Base-by-base conservation (phyloP, 2,888 invertebrate species). In the Leucania comma region DNA sequence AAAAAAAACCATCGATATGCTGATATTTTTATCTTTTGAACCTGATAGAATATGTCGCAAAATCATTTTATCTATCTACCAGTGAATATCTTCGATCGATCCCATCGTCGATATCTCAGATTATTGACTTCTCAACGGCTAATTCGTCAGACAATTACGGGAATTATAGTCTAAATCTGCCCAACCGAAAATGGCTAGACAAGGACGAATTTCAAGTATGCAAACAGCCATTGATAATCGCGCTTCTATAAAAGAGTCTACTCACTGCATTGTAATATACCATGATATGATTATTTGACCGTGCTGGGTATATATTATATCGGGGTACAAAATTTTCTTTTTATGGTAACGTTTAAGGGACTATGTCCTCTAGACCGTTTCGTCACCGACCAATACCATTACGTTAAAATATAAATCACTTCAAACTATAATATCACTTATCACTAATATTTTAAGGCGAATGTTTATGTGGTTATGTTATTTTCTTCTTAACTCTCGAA, bases 151-250 rank as follows among this genome's bases (percentile, higher is more conserved):
- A 12, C 20, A 60, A 53, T 42, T 60, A 53, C 62, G 29, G 42
- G 53, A 75, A 54, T 68, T 57, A 68, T 29, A 53, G 26, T 22
- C 57, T 38, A 48, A 58, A 57, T 48, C 53, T 26, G 42, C 22
- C 54, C 10, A 17, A 12, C 26, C 50, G 56, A 77, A 77, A 61
- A 63, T 46, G 24, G 12, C 17, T 9, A 24, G n/a, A 22, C 72
- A 76, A 72, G 66, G 66, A 50, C 65, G 10, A 64, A 42, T 24
- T 17, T 50, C 56, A 50, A 50, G 78, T 59, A 62, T 66, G 72
- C 72, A 77, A 78, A 78, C 56, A 64, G n/a, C 56, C 46, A 64
- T 57, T 53, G 63, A 64, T 68, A 64, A 67, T 56, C 29, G 42
- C 53, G 50, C 54, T 51, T 59, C 56, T 59, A 56, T 63, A 69